Percentiles rank a stretch among this genome's conserved stretches.
phyloP scores from a whole-genome alignment of 2,888 invertebrate species.

The Dasypolia templi region DNA sequence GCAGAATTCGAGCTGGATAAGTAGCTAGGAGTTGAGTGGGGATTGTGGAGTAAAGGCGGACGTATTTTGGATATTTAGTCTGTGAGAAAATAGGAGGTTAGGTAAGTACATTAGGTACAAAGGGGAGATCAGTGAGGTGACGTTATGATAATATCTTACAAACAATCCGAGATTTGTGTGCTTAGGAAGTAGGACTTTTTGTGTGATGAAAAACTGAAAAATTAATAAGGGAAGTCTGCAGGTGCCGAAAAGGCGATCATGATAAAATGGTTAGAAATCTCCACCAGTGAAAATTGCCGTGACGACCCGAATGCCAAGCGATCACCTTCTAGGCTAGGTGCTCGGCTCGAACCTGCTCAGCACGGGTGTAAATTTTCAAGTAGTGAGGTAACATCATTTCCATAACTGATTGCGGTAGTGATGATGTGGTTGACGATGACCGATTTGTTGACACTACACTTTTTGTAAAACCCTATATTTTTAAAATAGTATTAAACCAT shows the following conservation, averaged over 20 bases:
- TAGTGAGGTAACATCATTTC: neutral
- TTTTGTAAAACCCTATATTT: too few species aligned
- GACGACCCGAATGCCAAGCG: neutral
- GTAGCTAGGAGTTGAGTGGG: slow-evolving; percentile 30
- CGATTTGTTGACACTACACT: neutral
- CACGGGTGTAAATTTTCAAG: neutral
- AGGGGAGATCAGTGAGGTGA: neutral
- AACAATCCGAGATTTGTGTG: too few species aligned
- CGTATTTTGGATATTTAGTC: neutral
- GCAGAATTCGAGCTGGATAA: slow-evolving; percentile 58
- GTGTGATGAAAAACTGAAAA: neutral
- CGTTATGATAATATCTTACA: too few species aligned
- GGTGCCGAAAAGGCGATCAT: neutral
- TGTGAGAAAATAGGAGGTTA: neutral
- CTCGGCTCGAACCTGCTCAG: neutral
- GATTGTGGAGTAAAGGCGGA: slow-evolving; percentile 29
- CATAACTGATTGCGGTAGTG: too few species aligned
- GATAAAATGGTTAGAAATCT: neutral
- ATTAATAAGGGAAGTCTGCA: neutral
- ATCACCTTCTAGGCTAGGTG: neutral
- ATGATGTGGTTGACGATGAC: neutral
- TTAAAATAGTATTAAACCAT: neutral
- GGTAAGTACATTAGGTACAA: neutral
- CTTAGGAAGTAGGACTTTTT: neutral
- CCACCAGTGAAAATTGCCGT: neutral